Base-by-base conservation (phyloP, 2,797 vertebrate species). In the Gallinago solitaria region DNA sequence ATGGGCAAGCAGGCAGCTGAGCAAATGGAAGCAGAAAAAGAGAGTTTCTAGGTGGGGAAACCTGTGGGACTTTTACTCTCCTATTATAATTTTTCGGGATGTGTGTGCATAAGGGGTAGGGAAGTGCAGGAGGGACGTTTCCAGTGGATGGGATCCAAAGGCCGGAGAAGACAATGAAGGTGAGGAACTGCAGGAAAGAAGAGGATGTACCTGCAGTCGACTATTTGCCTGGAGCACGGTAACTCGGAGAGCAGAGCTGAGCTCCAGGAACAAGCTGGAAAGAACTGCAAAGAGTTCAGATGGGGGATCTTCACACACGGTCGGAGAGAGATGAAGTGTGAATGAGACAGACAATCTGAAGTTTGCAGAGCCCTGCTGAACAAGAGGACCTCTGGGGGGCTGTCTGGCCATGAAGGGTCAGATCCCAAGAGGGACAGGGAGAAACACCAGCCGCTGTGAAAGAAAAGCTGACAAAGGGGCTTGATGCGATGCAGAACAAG, bases 401-500 rank as follows among this genome's bases (percentile, higher is more conserved):
- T 3, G 69, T 2, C 67, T 27, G 63, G 45, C 47, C 80, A 24
- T 2, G 50, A 90, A 81, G 78, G 89, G 83, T 37, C 71, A 70
- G 75, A 87, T 45, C 84, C 84, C 68, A 37, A 37, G 41, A 73
- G 75, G n/a, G 71, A 77, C 1, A 0, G 54, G 68, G 53, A 73
- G 39, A 85, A 87, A 85, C 75, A 59, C 59, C 3, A 11, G 87
- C 3, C 0, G 11, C 67, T 28, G 59, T 3, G 6, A 70, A 77
- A 85, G 60, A 67, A 45, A 88, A 92, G 71, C 84, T 89, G 77
- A 77, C 65, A 92, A 83, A 82, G 63, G 75, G 54, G 59, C 45
- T 3, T 28, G 71, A 76, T 0, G 2, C 1, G 37, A 64, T 32
- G 68, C 64, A 87, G 75, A 77, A 76, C 64, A 87, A 77, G 91